Conservation (phyloP, 2,113 vertebrate genomes). For the Corythaixoides concolor region DNA sequence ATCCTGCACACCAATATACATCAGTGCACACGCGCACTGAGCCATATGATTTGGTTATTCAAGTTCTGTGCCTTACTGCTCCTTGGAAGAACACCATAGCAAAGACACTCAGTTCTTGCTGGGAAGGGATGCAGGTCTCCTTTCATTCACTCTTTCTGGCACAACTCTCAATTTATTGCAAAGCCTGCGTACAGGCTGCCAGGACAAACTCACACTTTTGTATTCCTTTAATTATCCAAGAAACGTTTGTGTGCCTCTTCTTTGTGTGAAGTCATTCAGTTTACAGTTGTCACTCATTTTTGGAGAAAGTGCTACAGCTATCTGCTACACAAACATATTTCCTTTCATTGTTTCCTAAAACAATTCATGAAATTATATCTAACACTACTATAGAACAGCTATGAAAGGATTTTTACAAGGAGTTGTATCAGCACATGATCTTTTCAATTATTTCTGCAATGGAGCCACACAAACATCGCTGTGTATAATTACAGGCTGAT, state of each 20-base stretch:
- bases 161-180: neutral
- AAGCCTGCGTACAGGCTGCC: neutral
- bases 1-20: neutral
- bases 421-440: neutral
- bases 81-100: neutral
- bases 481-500: neutral
- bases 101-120: neutral
- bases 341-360: neutral
- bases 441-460: conserved; percentile 18
- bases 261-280: neutral
- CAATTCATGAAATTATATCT: neutral
- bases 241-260: neutral
- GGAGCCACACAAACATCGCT: neutral
- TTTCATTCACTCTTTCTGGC: neutral
- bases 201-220: neutral
- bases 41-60: neutral
- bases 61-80: neutral
- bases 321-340: neutral
- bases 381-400: neutral
- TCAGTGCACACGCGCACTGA: neutral
- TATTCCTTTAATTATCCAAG: neutral
- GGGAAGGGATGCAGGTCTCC: neutral
- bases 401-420: neutral
- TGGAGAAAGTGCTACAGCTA: neutral
- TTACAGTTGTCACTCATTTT: neutral